Percentiles rank a stretch among this genome's conserved stretches.
These are phyloP conservation scores for Lemur catta DNA, from an alignment of 2,797 vertebrate species.

Conservation along the genomic window DNA sequence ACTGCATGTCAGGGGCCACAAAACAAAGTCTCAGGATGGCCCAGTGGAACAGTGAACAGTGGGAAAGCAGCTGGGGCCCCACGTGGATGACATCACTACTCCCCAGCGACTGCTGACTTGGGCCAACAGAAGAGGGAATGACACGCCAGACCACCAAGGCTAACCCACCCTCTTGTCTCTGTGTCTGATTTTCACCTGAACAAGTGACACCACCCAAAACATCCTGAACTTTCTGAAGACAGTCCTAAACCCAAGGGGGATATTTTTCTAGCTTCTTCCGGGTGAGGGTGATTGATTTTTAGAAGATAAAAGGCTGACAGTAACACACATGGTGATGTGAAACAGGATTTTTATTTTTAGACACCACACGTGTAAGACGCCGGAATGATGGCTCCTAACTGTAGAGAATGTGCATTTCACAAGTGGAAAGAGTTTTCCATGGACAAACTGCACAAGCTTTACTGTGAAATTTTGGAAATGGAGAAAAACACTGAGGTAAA, in stretches of 20 bases:
- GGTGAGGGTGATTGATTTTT: background rate
- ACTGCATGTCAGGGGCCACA: accelerated
- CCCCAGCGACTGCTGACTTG: background rate
- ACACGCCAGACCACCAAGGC: background rate
- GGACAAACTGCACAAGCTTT: background rate
- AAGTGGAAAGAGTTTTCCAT: background rate
- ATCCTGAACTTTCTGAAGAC: background rate
- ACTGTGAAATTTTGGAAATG: background rate
- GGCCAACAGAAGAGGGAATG: background rate
- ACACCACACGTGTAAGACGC: background rate
- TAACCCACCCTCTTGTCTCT: background rate
- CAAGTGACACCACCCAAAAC: background rate
- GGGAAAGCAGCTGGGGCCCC: background rate
- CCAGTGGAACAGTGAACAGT: background rate
- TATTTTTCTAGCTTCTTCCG: background rate
- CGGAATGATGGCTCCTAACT: background rate
- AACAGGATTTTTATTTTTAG: background rate
- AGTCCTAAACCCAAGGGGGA: background rate
- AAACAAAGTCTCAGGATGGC: accelerated
- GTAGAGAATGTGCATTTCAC: background rate
- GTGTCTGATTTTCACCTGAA: background rate
- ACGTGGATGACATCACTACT: background rate
- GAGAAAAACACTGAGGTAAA: background rate
- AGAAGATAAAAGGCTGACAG: background rate
- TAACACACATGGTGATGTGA: background rate